Conservation (phyloP, 2,888 invertebrate genomes). For the Alsophila aescularia region DNA sequence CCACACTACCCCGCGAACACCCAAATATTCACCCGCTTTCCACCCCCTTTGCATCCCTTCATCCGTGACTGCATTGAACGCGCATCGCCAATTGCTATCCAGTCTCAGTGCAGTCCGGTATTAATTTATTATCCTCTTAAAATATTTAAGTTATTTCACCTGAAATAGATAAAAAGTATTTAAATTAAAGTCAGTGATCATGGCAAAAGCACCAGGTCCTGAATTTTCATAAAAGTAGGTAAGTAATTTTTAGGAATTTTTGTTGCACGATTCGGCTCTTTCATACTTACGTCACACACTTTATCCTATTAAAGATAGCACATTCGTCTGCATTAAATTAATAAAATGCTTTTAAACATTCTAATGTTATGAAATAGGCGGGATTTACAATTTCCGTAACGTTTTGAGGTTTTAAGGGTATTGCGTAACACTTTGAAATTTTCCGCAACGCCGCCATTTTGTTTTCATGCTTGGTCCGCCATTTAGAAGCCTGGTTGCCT, state of each 20-base stretch:
- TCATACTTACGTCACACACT: background rate
- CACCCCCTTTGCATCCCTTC: conserved; percentile 15
- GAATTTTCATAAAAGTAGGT: background rate
- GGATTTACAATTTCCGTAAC: too few species aligned
- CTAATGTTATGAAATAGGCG: background rate
- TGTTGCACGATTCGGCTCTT: background rate
- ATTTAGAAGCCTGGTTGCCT: background rate
- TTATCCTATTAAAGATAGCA: background rate
- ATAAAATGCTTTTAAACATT: background rate
- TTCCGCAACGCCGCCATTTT: background rate
- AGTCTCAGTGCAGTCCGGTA: conserved; percentile 22
- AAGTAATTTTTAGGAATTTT: background rate
- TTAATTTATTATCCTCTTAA: conserved; percentile 27
- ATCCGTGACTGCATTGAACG: conserved; percentile 24
- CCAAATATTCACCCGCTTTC: background rate
- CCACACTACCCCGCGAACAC: background rate
- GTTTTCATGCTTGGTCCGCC: background rate
- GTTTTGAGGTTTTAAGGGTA: too few species aligned
- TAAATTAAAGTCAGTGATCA: background rate
- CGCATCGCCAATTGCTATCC: conserved; percentile 29
- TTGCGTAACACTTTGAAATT: background rate
- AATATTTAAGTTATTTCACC: conserved; percentile 9
- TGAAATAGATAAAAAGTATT: background rate
- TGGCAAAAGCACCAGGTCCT: background rate
- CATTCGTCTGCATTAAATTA: background rate